Conservation (phyloP, 2,113 vertebrate species). For the Neodon shergylaensis region DNA sequence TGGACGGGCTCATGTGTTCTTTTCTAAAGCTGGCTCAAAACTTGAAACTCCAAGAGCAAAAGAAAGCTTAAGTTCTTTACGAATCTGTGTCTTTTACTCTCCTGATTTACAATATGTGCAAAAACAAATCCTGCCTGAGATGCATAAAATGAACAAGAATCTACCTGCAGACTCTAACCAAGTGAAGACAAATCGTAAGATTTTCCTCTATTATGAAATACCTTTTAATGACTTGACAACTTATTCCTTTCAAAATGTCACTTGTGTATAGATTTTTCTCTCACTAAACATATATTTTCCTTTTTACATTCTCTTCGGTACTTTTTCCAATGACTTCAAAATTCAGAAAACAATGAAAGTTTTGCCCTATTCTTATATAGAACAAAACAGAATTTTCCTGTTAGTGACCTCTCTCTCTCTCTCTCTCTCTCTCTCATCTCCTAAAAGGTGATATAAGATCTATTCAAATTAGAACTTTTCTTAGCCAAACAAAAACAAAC, state of each 20-base stretch:
- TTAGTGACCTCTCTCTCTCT: not conserved
- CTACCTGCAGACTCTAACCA: conserved; percentile 14
- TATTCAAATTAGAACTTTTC: not conserved
- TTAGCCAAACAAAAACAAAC: not conserved
- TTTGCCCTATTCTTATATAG: conserved; percentile 29
- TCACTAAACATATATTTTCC: not conserved
- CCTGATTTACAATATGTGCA: conserved; percentile 28
- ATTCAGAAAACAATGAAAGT: conserved; percentile 38
- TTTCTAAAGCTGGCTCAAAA: conserved; percentile 54
- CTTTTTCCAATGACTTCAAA: conserved; percentile 33
- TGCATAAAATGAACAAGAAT: conserved; percentile 31
- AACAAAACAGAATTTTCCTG: conserved; percentile 34
- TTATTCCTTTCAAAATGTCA: conserved; percentile 30
- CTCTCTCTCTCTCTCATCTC: too few relatives aligned
- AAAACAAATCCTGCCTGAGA: conserved; percentile 51
- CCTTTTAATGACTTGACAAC: not conserved
- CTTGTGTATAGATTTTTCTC: not conserved
- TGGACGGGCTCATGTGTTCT: conserved; percentile 10
- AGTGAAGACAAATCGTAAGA: not conserved
- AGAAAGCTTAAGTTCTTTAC: conserved; percentile 54
- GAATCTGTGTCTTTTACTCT: conserved; percentile 39
- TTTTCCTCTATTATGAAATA: conserved; percentile 14
- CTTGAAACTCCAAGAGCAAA: conserved; percentile 33
- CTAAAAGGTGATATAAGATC: not conserved
- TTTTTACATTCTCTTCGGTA: not conserved